Base-by-base conservation (phyloP, 1,140 invertebrate species). In the Choristoneura fumiferana region DNA sequence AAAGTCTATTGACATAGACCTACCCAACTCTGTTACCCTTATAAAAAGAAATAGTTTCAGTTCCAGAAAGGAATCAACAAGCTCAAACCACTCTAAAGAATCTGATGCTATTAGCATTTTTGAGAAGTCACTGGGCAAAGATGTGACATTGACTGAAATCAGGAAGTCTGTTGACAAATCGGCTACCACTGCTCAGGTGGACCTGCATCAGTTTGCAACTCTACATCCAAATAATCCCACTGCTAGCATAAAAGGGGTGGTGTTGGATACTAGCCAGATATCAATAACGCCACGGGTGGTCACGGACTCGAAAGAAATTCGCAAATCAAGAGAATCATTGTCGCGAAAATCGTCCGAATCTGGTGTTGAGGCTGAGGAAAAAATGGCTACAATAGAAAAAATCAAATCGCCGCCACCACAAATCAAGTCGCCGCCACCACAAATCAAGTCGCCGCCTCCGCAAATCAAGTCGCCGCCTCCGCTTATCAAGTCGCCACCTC, bases 131-230 rank as follows among this genome's bases (percentile, higher is more conserved):
- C 56, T 89, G 12, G 88, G 88, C 36, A 90, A 86, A 62, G 89
- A 90, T 76, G 85, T 90, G 9, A 89, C 86, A n/a, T 67, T 90
- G 55, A 89, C 86, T 53, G 89, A 90, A 67, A 82, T 90, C 43
- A 85, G 84, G 45, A 90, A 90, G 62, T 89, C 89, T 9, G 84
- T 87, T n/a, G 89, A 90, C 15, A 90, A 89, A 65, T 62, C 71
- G 40, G 61, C 67, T 0, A 60, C 80, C 6, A 33, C 68, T 4
- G 63, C 77, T 18, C 78, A 74, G 60, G 76, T 86, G 9, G 85
- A 88, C 38, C 58, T 84, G 29, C 74, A 84, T 61, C 84, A 84
- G 38, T 82, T 79, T 57, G 80, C 79, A 15, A 85, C 83, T n/a
- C 60, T 87, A 37, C 82, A 84, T 45, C 76, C 84, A 0, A 84